These are phyloP conservation scores for Zaprionus bogoriensis DNA, from an alignment of 2,888 invertebrate genomes.

Conservation along the genomic window DNA sequence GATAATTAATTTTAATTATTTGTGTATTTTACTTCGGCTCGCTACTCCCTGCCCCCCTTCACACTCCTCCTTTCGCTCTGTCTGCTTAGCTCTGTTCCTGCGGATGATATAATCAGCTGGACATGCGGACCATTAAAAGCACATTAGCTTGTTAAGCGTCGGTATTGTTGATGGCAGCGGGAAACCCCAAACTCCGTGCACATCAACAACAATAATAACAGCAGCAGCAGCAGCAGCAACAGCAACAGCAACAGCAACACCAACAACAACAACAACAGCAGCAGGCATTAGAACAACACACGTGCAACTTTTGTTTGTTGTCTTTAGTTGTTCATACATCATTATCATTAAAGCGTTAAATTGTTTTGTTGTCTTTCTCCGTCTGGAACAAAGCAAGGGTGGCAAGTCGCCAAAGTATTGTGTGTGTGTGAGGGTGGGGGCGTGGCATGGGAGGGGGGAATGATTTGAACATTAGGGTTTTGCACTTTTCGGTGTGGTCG, in stretches of 20 bases:
- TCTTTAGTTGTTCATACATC: constrained; percentile 74
- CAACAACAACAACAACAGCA: constrained; percentile 32
- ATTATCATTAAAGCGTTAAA: constrained; percentile 77
- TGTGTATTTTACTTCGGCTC: constrained; percentile 67
- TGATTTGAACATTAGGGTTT: constrained; percentile 46
- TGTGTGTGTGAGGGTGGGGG: too few species aligned
- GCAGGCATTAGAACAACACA: constrained; percentile 37
- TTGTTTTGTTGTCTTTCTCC: constrained; percentile 64
- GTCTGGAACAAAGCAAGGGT: neutral
- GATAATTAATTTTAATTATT: constrained; percentile 77
- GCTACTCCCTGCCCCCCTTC: neutral
- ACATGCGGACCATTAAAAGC: constrained; percentile 72
- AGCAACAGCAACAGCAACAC: constrained; percentile 22
- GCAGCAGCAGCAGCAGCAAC: constrained; percentile 11
- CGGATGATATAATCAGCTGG: constrained; percentile 66
- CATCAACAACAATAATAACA: constrained; percentile 15
- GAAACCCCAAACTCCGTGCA: constrained; percentile 2
- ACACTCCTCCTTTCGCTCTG: neutral
- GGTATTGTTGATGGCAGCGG: constrained; percentile 45
- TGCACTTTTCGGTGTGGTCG: constrained; percentile 22
- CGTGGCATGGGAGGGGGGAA: neutral
- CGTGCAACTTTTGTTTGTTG: constrained; percentile 66
- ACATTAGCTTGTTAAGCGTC: constrained; percentile 74
- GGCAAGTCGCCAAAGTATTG: too few species aligned
- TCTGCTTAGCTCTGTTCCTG: neutral